Evolutionary conservation across 2,888 invertebrate genomes (phyloP).

Genomic region (Nowickia ferox): DNA sequence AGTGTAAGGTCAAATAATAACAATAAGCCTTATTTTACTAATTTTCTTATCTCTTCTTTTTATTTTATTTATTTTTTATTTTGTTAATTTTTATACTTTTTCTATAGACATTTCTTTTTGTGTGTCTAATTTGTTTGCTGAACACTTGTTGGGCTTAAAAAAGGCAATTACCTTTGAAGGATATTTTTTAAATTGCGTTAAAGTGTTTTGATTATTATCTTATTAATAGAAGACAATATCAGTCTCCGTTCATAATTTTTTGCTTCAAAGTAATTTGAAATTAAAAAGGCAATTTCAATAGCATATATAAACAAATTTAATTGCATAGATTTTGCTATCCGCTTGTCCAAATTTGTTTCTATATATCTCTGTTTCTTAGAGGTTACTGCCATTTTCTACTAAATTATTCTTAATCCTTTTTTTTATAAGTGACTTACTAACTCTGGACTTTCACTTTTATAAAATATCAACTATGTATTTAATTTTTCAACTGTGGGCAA

Average conservation of each 20-base stretch:
- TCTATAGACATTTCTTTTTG: neutral
- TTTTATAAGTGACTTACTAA: no score
- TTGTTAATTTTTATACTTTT: neutral
- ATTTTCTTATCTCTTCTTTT: constrained; percentile 16
- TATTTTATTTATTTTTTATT: constrained; percentile 1
- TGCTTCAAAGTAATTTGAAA: neutral
- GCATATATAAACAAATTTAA: constrained; percentile 17
- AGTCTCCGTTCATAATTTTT: neutral
- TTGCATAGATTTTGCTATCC: neutral
- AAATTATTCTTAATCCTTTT: no score
- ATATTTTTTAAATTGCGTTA: constrained; percentile 28
- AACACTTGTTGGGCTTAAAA: constrained; percentile 22
- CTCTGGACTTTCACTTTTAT: no score
- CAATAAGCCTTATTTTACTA: constrained; percentile 6
- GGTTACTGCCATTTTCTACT: no score
- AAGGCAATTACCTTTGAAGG: constrained; percentile 27
- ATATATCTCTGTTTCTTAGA: no score
- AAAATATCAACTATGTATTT: no score
- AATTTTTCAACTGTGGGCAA: neutral
- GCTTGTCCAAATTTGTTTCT: neutral
- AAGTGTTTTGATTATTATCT: constrained; percentile 46
- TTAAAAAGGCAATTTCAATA: neutral
- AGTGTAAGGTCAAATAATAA: constrained; percentile 2
- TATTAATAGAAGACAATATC: constrained; percentile 6
- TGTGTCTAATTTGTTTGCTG: constrained; percentile 13